phyloP scores from a whole-genome alignment of 2,113 vertebrate genomes.

The Chrysochloris asiatica region DNA sequence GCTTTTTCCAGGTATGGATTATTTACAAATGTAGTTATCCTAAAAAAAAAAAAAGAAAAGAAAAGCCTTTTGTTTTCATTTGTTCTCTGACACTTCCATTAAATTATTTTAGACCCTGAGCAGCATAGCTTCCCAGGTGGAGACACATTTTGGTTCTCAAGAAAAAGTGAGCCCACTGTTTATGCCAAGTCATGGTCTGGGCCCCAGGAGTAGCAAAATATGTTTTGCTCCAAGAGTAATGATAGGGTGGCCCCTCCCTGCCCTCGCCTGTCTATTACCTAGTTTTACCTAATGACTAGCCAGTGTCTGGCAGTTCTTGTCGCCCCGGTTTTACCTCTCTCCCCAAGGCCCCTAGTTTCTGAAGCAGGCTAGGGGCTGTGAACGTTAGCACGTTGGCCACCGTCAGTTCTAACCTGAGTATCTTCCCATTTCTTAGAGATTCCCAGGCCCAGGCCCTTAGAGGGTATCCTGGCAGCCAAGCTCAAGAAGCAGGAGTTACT shows the following conservation, averaged over 20 bases:
- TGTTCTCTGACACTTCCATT: not conserved
- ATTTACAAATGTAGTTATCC: not conserved
- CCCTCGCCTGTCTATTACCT: not conserved
- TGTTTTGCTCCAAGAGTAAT: constrained; percentile 65
- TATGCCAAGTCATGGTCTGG: constrained; percentile 68
- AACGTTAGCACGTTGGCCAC: not conserved
- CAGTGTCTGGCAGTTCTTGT: not conserved
- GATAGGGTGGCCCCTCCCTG: constrained; percentile 72
- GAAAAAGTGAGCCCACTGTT: constrained; percentile 43
- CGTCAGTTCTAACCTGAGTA: too few species aligned
- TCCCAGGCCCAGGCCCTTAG: not conserved
- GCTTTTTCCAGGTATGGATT: not conserved
- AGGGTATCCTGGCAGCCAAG: not conserved
- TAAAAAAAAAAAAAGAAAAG: too few species aligned
- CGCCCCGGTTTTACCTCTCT: constrained; percentile 20
- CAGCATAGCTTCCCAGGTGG: constrained; percentile 32
- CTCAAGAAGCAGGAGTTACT: constrained; percentile 4
- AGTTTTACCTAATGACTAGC: constrained; percentile 43
- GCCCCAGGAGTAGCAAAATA: constrained; percentile 58
- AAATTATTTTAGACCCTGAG: constrained; percentile 20
- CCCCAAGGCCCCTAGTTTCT: not conserved
- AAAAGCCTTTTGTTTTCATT: not conserved
- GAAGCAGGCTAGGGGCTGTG: not conserved
- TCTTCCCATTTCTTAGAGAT: too few species aligned
- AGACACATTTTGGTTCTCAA: constrained; percentile 57